Conservation (phyloP, 64 coral and sea anemone genomes). For the Pocillopora verrucosa region DNA sequence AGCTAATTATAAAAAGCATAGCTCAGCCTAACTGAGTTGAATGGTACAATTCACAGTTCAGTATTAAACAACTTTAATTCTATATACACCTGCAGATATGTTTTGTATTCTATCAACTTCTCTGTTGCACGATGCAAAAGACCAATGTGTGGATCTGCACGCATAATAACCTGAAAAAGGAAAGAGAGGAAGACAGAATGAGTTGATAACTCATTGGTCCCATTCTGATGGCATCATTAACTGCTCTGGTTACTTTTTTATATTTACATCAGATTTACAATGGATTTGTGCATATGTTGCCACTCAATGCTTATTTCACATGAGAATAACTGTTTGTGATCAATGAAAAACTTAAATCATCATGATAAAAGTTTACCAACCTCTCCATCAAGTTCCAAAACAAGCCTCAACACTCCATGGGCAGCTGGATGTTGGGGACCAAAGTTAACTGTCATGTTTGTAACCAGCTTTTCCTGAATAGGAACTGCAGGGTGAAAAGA, state of each 20-base stretch:
- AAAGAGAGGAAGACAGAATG: background rate
- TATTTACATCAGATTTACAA: too few species aligned
- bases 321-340: too few species aligned
- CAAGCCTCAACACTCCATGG: constrained; percentile 93
- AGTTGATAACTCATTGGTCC: too few species aligned
- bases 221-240: too few species aligned
- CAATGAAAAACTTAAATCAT: background rate
- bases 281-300: too few species aligned
- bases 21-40: too few species aligned
- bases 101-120: constrained; percentile 98
- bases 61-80: background rate
- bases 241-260: too few species aligned
- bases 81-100: constrained; percentile 85
- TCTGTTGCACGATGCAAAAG: constrained; percentile 94
- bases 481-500: constrained; percentile 54
- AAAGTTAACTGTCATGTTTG: constrained; percentile 93
- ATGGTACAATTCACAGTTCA: too few species aligned
- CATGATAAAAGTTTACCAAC: constrained; percentile 23
- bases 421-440: constrained; percentile 96
- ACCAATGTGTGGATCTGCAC: constrained; percentile 95
- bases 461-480: constrained; percentile 80
- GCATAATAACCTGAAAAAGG: constrained; percentile 63
- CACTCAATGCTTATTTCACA: too few species aligned
- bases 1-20: too few species aligned
- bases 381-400: constrained; percentile 96